Evolutionary conservation across 2,888 invertebrate genomes (phyloP), one percentile per base, ranked within the genome.

Genomic region (Lasioglossum malachurum): DNA sequence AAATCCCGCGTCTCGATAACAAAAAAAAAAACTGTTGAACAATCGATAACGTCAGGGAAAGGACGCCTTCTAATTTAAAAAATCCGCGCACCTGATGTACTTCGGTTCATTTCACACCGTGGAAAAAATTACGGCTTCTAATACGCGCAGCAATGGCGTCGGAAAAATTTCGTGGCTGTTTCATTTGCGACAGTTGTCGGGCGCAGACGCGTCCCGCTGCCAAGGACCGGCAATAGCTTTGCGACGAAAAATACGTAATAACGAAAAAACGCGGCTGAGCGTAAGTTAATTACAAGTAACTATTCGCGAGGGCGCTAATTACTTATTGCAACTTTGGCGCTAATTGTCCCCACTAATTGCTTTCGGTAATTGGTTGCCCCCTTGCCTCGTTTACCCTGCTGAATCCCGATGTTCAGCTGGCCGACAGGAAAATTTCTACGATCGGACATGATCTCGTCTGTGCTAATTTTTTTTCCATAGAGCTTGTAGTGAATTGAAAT

Each of bases 281-380:
- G 88, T 91, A 91, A 93, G 93, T 93, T 94, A 94, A 94, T 94
- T 93, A 92, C 93, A 90, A 92, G 92, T 90, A 90, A 90, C 90
- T 91, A 90, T 89, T 89, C 83, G 87, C 89, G 89, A 91, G 89
- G 89, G 87, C 90, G 90, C 93, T 94, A 93, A 94, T 93, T 94
- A 94, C 94, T 93, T 93, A 93, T 93, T 94, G 92, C 92, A 94
- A 93, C 93, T 93, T 94, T 93, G 92, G 91, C 93, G 93, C 92
- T 94, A 94, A 94, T 94, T 94, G 93, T 92, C 88, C 90, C 78
- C 80, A 89, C 91, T 93, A 94, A 94, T 94, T 94, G 93, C 93
- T 91, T 91, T 87, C 85, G 90, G 91, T 93, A 94, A 94, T 94
- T 93, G 92, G 92, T 90, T 90, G 82, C 90, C 90, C 87, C 87